phyloP scores from a whole-genome alignment of 2,113 vertebrate genomes.

The Chionis minor region DNA sequence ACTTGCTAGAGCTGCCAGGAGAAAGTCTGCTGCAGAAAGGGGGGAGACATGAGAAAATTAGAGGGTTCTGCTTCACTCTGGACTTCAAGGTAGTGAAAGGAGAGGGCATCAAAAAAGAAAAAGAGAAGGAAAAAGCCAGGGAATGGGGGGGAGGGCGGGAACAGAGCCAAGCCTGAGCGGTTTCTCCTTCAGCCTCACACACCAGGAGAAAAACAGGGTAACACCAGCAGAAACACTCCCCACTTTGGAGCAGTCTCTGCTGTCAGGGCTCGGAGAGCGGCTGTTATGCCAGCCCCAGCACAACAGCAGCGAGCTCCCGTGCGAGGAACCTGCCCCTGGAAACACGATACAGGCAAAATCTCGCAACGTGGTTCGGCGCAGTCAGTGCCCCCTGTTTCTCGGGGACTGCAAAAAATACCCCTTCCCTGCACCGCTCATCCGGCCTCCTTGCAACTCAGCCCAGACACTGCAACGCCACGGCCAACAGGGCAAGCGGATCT shows the following conservation, averaged over 20 bases:
- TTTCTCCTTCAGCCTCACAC: background rate
- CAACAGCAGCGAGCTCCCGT: background rate
- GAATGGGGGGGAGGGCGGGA: background rate
- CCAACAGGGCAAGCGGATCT: background rate
- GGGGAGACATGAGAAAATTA: background rate
- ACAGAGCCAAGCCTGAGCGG: background rate
- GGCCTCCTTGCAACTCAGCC: background rate
- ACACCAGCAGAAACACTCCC: background rate
- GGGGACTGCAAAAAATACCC: background rate
- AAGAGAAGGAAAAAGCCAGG: background rate
- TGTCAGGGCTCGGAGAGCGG: background rate
- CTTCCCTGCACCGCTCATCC: background rate
- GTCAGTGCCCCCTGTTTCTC: rapidly evolving
- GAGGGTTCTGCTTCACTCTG: background rate
- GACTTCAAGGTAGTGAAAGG: background rate
- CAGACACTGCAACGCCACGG: background rate
- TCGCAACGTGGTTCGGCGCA: rapidly evolving
- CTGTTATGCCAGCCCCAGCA: background rate
- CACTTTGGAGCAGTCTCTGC: background rate
- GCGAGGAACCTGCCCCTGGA: background rate
- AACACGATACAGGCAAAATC: background rate
- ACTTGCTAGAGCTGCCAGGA: background rate
- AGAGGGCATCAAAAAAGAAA: background rate
- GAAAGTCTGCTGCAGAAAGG: background rate
- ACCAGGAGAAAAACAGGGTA: background rate